Base-by-base conservation (phyloP, 2,888 invertebrate species). In the Nesidiocoris tenuis region DNA sequence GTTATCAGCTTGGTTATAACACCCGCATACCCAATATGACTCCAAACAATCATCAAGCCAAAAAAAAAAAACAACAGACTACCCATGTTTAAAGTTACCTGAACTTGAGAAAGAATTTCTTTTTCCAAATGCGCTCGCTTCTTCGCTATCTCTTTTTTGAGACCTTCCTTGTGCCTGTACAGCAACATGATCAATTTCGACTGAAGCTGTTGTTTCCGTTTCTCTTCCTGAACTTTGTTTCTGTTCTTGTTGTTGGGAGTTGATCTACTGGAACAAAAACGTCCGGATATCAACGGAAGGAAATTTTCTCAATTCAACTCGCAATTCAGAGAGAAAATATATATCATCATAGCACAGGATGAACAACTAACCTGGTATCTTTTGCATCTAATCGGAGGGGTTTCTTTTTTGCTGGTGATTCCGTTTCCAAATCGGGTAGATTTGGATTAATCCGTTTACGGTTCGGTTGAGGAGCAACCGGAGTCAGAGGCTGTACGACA, bases 131-230 rank as follows among this genome's bases (percentile, higher is more conserved):
- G 85, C 0, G 93, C 93, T 80, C 97, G 87, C 83, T 96, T 96
- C 82, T 95, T 92, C 78, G 96, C 88, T 79, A 97, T 97, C 82
- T 96, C 96, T 82, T 94, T 96, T 84, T 96, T 96, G 65, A 98
- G 88, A 80, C 92, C 86, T 83, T 96, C 96, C 82, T 96, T 96
- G 81, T 96, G 96, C 81, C 93, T 90, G 83, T 91, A 91, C 21
- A 95, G 87, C 56, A 92, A 86, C 82, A 91, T 90, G 82, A 92
- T 90, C 78, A 92, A 87, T 80, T 87, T 86, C 55, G 86, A 86
- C 77, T 86, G 85, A 18, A 85, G 83, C 72, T 87, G 85, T 70
- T 86, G 85, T 78, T 86, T 86, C 81, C 86, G 85, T 80, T 86
- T 85, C 79, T 87, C 87, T 79, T 88, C 87, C 79, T 85, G 85